Evolutionary conservation across 2,797 vertebrate species (phyloP).

Genomic region (Anolis apletophallus): DNA sequence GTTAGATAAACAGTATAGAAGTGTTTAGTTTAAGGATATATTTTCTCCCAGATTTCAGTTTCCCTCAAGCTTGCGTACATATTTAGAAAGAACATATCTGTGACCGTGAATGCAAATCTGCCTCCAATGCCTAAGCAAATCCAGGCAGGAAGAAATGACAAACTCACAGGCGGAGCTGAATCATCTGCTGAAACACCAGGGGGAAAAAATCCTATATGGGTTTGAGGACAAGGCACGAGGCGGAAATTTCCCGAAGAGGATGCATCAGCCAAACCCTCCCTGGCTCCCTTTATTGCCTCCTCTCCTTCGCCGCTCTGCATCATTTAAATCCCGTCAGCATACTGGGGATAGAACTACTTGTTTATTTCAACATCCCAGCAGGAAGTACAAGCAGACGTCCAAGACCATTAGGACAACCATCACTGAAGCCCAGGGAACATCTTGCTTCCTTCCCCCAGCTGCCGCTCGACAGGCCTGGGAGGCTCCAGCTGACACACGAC

Average conservation of each 20-base stretch:
- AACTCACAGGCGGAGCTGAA: neutral
- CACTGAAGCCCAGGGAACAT: neutral
- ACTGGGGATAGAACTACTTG: neutral
- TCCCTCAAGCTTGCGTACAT: too few relatives aligned
- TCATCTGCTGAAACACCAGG: neutral
- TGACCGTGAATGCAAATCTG: neutral
- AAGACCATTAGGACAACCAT: rapidly evolving
- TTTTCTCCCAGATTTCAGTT: too few relatives aligned
- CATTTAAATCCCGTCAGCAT: neutral
- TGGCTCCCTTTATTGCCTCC: neutral
- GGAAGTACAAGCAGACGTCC: neutral
- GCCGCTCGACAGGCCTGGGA: neutral
- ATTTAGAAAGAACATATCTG: neutral
- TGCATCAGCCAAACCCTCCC: slow-evolving; percentile 7
- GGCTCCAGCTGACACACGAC: neutral
- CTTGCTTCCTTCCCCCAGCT: neutral
- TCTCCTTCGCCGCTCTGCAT: neutral
- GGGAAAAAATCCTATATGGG: too few relatives aligned
- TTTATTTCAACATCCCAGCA: neutral
- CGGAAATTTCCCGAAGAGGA: slow-evolving; percentile 3
- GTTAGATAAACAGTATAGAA: too few relatives aligned
- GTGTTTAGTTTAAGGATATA: too few relatives aligned
- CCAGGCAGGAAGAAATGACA: too few relatives aligned
- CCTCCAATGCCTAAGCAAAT: neutral
- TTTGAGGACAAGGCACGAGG: neutral